Percentiles rank a stretch among this genome's conserved stretches.
phyloP scores from a whole-genome alignment of 1,140 invertebrate genomes.

The Holcopasites calliopsidis region DNA sequence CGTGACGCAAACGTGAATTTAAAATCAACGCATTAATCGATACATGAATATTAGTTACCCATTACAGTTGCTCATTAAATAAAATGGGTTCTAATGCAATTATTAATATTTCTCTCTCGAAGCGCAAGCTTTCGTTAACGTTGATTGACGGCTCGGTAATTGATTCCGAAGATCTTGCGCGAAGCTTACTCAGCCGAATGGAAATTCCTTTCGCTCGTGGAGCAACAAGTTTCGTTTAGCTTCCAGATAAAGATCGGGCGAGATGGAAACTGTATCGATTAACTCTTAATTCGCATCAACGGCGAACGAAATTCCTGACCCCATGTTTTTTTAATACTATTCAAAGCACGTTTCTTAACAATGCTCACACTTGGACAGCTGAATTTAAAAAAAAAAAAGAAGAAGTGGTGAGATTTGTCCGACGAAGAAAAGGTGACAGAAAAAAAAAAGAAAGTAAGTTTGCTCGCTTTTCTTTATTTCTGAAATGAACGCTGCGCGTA shows the following conservation, averaged over 20 bases:
- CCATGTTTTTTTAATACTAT: neutral
- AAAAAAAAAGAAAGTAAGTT: too few relatives aligned
- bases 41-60: too few relatives aligned
- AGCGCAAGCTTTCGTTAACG: too few relatives aligned
- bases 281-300: constrained; percentile 4
- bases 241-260: neutral
- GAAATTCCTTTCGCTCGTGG: neutral
- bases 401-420: too few relatives aligned
- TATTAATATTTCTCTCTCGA: too few relatives aligned
- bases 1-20: too few relatives aligned
- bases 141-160: neutral
- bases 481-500: too few relatives aligned
- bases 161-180: neutral
- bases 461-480: too few relatives aligned
- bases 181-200: neutral
- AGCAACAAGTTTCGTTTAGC: neutral
- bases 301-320: neutral
- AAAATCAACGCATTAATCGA: too few relatives aligned
- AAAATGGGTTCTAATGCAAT: too few relatives aligned
- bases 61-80: too few relatives aligned
- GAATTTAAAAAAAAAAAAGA: neutral
- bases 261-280: neutral
- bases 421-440: too few relatives aligned
- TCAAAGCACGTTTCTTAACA: neutral
- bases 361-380: neutral